Evolutionary conservation across 1,140 invertebrate species (phyloP).

Genomic region (Chironomus striatipennis): DNA sequence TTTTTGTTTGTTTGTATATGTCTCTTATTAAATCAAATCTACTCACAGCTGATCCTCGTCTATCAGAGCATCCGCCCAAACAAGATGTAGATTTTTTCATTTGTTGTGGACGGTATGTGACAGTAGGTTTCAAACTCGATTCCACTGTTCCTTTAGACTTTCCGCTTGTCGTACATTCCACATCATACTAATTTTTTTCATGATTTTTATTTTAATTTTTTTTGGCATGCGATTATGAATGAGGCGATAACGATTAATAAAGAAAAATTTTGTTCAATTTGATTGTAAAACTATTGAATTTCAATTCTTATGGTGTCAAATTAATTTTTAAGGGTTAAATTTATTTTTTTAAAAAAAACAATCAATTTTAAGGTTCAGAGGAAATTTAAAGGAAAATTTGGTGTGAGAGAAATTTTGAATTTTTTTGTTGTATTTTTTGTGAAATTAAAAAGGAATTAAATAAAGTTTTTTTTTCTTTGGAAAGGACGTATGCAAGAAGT

Average conservation of each 20-base stretch:
- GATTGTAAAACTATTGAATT: not conserved
- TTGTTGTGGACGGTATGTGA: conserved; percentile 41
- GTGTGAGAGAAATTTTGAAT: too few species aligned
- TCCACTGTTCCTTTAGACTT: conserved; percentile 41
- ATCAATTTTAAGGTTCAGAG: too few species aligned
- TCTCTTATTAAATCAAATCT: conserved; percentile 25
- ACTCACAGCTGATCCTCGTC: conserved; percentile 52
- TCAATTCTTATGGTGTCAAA: too few species aligned
- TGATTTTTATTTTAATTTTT: conserved; percentile 22
- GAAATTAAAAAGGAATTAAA: too few species aligned
- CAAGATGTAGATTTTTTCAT: conserved; percentile 43
- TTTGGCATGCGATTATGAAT: conserved; percentile 18
- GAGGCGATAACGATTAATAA: conserved; percentile 10
- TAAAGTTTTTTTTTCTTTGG: too few species aligned
- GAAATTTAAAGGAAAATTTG: too few species aligned
- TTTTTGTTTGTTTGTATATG: too few species aligned
- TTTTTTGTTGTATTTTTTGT: too few species aligned
- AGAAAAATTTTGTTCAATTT: not conserved
- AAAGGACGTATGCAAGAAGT: too few species aligned
- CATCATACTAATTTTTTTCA: conserved; percentile 38
- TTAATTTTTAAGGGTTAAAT: too few species aligned
- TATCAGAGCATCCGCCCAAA: conserved; percentile 49
- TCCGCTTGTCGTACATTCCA: conserved; percentile 43
- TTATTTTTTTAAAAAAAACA: too few species aligned
- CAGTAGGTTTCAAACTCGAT: conserved; percentile 37